Conservation (phyloP, 2,888 invertebrate genomes). For the Volucella inanis region DNA sequence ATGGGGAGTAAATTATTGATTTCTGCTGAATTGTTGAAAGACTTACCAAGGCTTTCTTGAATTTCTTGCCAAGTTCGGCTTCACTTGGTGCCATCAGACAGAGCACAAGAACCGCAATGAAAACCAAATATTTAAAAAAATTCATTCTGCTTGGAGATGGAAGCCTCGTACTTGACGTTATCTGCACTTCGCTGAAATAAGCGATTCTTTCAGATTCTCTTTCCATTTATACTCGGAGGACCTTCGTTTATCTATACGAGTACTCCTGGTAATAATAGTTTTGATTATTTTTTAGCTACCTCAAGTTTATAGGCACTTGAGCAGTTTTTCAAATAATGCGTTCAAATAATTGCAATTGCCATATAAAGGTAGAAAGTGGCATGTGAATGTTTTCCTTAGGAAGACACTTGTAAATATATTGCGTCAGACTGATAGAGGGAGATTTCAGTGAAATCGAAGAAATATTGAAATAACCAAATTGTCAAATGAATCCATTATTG, state of each 20-base stretch:
- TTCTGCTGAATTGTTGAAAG: neutral
- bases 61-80: slow-evolving; percentile 52
- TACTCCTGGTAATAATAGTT: neutral
- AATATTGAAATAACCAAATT: too few species aligned
- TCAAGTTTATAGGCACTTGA: neutral
- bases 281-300: neutral
- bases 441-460: too few species aligned
- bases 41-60: slow-evolving; percentile 50
- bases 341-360: neutral
- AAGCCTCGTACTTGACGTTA: neutral
- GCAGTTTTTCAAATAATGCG: neutral
- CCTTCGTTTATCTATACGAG: neutral
- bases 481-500: too few species aligned
- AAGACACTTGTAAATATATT: neutral
- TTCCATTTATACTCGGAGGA: slow-evolving; percentile 16
- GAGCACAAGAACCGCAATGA: slow-evolving; percentile 41
- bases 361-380: neutral
- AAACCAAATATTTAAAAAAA: slow-evolving; percentile 40
- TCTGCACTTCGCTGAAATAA: neutral
- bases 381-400: neutral
- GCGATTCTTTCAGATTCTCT: neutral
- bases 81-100: slow-evolving; percentile 53
- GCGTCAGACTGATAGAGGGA: too few species aligned
- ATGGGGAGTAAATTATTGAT: neutral
- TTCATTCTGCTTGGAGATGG: slow-evolving; percentile 28